These are phyloP conservation scores for Diarsia brunnea DNA, from an alignment of 2,888 invertebrate genomes.

Conservation along the genomic window DNA sequence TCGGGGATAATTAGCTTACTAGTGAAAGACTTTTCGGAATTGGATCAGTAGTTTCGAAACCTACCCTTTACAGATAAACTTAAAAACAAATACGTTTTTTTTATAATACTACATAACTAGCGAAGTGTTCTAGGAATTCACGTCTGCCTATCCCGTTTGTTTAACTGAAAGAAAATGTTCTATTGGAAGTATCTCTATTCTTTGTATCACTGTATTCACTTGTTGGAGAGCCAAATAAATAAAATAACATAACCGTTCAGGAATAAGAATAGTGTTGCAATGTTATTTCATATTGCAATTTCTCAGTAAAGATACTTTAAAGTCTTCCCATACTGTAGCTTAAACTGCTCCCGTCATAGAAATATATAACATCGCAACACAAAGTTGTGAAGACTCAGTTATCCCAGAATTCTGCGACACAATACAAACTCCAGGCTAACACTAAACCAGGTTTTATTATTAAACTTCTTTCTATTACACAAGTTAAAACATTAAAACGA, in stretches of 20 bases:
- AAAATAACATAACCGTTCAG: not conserved
- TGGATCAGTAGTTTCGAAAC: too few species aligned
- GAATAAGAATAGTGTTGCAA: not conserved
- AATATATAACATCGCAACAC: slow-evolving; percentile 13
- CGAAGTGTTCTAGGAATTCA: too few species aligned
- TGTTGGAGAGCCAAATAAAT: not conserved
- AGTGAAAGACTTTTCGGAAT: too few species aligned
- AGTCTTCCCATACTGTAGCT: slow-evolving; percentile 4
- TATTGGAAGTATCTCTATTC: not conserved
- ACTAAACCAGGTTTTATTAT: slow-evolving; percentile 56
- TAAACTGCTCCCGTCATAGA: slow-evolving; percentile 6
- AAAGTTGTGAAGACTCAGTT: slow-evolving; percentile 21
- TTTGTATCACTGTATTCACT: not conserved
- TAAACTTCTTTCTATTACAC: slow-evolving; percentile 62
- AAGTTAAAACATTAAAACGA: slow-evolving; percentile 63
- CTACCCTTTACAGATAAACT: too few species aligned
- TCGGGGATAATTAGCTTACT: too few species aligned
- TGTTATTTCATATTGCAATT: not conserved
- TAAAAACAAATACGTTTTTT: too few species aligned
- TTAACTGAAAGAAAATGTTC: not conserved
- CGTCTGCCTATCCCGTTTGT: not conserved
- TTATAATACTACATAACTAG: too few species aligned
- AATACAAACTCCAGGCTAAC: slow-evolving; percentile 28
- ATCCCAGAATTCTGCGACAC: slow-evolving; percentile 3
- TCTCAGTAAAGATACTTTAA: not conserved